Base-by-base conservation (phyloP, 2,113 vertebrate genomes). In the Anas platyrhynchos region DNA sequence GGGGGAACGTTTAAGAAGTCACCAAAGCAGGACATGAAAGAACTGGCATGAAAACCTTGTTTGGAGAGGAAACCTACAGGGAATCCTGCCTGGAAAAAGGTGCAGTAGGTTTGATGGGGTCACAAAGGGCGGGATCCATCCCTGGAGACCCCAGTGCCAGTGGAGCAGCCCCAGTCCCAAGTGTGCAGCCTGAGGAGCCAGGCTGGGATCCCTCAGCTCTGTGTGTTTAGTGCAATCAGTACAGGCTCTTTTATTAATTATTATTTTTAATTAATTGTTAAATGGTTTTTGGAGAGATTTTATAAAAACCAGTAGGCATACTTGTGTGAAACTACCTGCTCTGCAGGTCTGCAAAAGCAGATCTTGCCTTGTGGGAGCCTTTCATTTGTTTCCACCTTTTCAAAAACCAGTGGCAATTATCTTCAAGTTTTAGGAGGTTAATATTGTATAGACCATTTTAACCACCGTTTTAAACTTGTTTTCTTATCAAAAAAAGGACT, bases 221-320 rank as follows among this genome's bases (percentile, higher is more conserved):
- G 0, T 16, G 32, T 54, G 4, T 6, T 20, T 66, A 26, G 20
- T 48, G n/a, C 52, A 31, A 27, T 76, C 27, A 3, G 4, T 3
- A 48, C 16, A 27, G 46, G 3, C 3, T 54, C 27, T 56, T n/a
- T 21, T 48, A 11, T 48, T 48, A 21, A 48, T 48, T 48, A 48
- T 21, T 48, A 11, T 25, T 7, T 15, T 17, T 36, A 32, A 46
- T 72, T 48, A 7, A 3, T 20, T 56, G 8, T 31, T 8, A 55
- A 65, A 31, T 68, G 10, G 31, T 43, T 81, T 69, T 17, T 13
- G 5, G 43, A 34, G 50, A 48, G 18, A 3, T 75, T 76, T 59
- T 41, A 0, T 61, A 5, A 31, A 16, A 46, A 18, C 0, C 0
- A 0, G 6, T 10, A 2, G 2, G 14, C n/a, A 46, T 8, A 0